Conservation (phyloP, 2,888 invertebrate genomes). For the Pristionchus arcanus region DNA sequence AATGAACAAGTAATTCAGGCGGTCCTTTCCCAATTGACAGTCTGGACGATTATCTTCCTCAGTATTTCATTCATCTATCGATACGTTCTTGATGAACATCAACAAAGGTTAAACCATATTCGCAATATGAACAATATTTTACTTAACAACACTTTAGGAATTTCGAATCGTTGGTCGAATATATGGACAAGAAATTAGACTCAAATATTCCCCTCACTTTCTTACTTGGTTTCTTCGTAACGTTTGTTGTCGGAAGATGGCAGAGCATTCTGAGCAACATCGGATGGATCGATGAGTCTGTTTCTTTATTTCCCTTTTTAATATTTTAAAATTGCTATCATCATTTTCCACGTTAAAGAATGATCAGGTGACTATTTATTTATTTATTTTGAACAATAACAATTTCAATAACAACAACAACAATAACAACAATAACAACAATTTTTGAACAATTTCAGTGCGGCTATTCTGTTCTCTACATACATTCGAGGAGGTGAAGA, state of each 20-base stretch:
- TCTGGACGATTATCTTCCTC: constrained; percentile 72
- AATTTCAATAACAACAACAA: too few species aligned
- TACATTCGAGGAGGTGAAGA: constrained; percentile 68
- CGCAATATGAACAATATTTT: neutral
- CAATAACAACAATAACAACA: too few species aligned
- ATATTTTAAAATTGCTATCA: neutral
- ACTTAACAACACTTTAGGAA: constrained; percentile 55
- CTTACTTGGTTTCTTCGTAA: constrained; percentile 66
- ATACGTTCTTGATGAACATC: constrained; percentile 65
- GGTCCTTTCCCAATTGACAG: constrained; percentile 69
- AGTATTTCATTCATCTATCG: constrained; percentile 74
- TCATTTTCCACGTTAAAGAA: neutral
- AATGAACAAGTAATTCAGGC: constrained; percentile 61
- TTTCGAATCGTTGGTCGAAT: constrained; percentile 68
- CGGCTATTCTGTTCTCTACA: constrained; percentile 69
- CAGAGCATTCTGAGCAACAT: constrained; percentile 69
- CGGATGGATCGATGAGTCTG: constrained; percentile 73
- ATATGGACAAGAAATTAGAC: constrained; percentile 70
- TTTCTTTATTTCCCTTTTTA: constrained; percentile 9
- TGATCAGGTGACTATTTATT: too few species aligned
- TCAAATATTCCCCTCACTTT: constrained; percentile 69
- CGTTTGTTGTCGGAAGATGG: constrained; percentile 71
- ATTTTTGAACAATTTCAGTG: too few species aligned
- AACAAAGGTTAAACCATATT: constrained; percentile 65
- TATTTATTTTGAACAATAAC: too few species aligned